Base-by-base conservation (phyloP, 2,888 invertebrate genomes). In the Catocala nupta region DNA sequence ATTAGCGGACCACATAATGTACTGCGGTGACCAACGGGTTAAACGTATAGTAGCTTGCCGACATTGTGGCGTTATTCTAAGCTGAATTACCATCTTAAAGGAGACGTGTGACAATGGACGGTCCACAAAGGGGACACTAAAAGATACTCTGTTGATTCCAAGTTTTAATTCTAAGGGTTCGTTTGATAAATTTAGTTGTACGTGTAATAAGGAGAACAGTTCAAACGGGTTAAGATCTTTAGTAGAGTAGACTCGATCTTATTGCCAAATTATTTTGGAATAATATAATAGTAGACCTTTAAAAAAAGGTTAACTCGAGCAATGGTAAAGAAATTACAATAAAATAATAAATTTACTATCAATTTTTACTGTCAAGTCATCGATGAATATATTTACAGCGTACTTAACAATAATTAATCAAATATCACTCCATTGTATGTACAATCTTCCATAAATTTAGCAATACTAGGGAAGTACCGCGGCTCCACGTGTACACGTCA, bases 41-140 rank as follows among this genome's bases (percentile, higher is more conserved):
- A 62, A 75, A 71, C 73, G 58, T 71, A 55, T n/a, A 56, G 36
- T 39, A 1, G 74, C 62, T 55, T 64, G 79, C 77, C 77, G 70
- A 77, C 72, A 80, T 77, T 78, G 76, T 80, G 68, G 76, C 73
- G 75, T 80, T 80, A 81, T 80, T 82, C 82, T 85, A 82, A 85
- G 78, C 73, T 62, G 77, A 83, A 90, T 90, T 90, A 89, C 65
- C 89, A 90, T 90, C 77, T 88, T 84, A 90, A 89, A 90, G 78
- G 82, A 82, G 71, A 78, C 65, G 67, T 72, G 67, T 77, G 71
- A 85, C 87, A 85, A 88, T 84, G 75, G 80, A 65, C 56, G 70
- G 43, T 69, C 73, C 68, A 78, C 78, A 81, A 84, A 82, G 81
- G 51, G 36, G 72, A 81, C 75, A 82, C 75, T 78, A 80, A 80